Percentiles rank a stretch among this genome's conserved stretches.
phyloP scores from a whole-genome alignment of 2,113 vertebrate species.

The Seriola quinqueradiata region DNA sequence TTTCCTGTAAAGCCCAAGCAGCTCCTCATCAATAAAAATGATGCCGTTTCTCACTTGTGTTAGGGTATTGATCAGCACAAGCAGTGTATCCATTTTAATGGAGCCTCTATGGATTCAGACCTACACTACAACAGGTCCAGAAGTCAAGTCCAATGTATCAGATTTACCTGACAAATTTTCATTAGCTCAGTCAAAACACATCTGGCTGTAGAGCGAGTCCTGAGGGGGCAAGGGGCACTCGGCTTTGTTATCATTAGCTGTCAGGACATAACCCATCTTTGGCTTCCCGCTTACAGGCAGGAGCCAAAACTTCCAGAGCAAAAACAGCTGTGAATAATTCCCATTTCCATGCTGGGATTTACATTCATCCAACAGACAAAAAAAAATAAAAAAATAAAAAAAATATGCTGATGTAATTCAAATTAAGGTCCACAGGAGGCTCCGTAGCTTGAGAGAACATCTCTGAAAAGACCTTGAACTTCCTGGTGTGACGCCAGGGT shows the following conservation, averaged over 20 bases:
- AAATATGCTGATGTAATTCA: constrained; percentile 61
- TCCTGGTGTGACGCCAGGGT: constrained; percentile 42
- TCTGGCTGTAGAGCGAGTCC: constrained; percentile 56
- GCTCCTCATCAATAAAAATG: constrained; percentile 69
- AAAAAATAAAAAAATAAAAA: not conserved
- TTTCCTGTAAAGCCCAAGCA: constrained; percentile 49
- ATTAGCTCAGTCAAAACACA: constrained; percentile 76
- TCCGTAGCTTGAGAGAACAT: constrained; percentile 36
- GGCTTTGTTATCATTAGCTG: constrained; percentile 77
- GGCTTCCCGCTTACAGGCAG: constrained; percentile 56
- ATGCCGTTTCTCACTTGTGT: constrained; percentile 61
- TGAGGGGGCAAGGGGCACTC: constrained; percentile 51
- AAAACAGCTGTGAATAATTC: constrained; percentile 76
- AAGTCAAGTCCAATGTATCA: constrained; percentile 55
- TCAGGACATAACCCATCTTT: constrained; percentile 69
- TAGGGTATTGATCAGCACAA: constrained; percentile 63
- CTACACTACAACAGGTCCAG: constrained; percentile 25
- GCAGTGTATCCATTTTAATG: constrained; percentile 62
- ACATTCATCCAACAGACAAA: constrained; percentile 48
- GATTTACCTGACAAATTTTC: constrained; percentile 71
- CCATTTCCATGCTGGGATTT: constrained; percentile 66
- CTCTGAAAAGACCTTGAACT: constrained; percentile 49
- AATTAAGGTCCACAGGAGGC: constrained; percentile 49
- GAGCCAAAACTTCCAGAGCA: constrained; percentile 64
- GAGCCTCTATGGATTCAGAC: constrained; percentile 54